phyloP scores from a whole-genome alignment of 2,113 vertebrate species.

The Solea solea region DNA sequence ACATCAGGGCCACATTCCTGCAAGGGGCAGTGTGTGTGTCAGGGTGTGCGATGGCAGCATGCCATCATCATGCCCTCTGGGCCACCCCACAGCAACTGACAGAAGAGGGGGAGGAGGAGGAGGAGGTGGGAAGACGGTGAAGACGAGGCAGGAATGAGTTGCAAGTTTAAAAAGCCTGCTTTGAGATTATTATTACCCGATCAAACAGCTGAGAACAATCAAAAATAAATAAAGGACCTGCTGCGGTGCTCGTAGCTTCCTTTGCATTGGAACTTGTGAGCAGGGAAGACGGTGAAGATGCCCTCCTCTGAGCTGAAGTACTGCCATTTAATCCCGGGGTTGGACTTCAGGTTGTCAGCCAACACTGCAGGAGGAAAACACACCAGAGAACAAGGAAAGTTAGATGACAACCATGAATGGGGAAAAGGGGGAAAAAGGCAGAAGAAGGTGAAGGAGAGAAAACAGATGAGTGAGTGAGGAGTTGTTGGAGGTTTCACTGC shows the following conservation, averaged over 20 bases:
- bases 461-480: not conserved
- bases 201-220: not conserved
- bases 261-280: slow-evolving; percentile 98
- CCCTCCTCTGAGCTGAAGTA: slow-evolving; percentile 99
- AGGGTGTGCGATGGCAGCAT: slow-evolving; percentile 53
- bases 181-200: not conserved
- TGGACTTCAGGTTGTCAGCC: slow-evolving; percentile 98
- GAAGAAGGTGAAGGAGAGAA: not conserved
- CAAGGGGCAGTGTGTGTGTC: slow-evolving; percentile 67
- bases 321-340: slow-evolving; percentile 99
- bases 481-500: not conserved
- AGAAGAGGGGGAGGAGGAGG: not conserved
- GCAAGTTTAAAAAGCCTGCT: not conserved
- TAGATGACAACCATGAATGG: not conserved
- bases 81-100: slow-evolving; percentile 57
- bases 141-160: slow-evolving; percentile 1
- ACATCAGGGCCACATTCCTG: slow-evolving; percentile 65
- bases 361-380: slow-evolving; percentile 82
- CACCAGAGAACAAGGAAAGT: not conserved
- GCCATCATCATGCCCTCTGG: slow-evolving; percentile 61
- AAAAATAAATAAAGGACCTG: slow-evolving; percentile 80
- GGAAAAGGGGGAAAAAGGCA: no score
- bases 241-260: slow-evolving; percentile 96
- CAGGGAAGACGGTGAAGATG: slow-evolving; percentile 97
- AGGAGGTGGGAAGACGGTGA: not conserved